Conservation (phyloP, 1,140 invertebrate species). For the Berghia stephanieae region DNA sequence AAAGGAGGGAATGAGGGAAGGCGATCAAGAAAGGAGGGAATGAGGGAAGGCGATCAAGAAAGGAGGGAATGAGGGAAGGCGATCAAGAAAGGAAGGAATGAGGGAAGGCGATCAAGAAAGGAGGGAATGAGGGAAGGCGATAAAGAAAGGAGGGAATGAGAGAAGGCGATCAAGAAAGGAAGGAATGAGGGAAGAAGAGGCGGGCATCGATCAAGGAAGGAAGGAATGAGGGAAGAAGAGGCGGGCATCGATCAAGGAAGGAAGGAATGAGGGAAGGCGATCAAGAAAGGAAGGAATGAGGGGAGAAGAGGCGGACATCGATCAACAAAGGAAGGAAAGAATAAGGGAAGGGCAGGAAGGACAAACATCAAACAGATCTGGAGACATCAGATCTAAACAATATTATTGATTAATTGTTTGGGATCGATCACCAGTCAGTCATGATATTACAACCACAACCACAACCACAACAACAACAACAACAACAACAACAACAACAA, state of each 20-base stretch:
- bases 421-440: slow-evolving; percentile 43
- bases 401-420: background rate
- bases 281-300: background rate
- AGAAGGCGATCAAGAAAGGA: background rate
- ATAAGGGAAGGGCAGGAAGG: background rate
- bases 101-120: background rate
- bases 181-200: no score
- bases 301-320: background rate
- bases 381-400: background rate
- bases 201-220: background rate
- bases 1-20: background rate
- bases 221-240: background rate
- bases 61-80: background rate
- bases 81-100: background rate
- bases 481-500: background rate
- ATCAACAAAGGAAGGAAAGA: background rate
- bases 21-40: background rate
- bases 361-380: background rate
- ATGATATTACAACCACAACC: slow-evolving; percentile 30
- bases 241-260: no score
- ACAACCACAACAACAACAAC: background rate
- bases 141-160: background rate
- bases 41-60: no score
- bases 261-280: background rate
- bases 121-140: background rate